Evolutionary conservation across 1,140 invertebrate species (phyloP), one percentile per base, ranked within the genome.

Genomic region (Anthonomus grandis): DNA sequence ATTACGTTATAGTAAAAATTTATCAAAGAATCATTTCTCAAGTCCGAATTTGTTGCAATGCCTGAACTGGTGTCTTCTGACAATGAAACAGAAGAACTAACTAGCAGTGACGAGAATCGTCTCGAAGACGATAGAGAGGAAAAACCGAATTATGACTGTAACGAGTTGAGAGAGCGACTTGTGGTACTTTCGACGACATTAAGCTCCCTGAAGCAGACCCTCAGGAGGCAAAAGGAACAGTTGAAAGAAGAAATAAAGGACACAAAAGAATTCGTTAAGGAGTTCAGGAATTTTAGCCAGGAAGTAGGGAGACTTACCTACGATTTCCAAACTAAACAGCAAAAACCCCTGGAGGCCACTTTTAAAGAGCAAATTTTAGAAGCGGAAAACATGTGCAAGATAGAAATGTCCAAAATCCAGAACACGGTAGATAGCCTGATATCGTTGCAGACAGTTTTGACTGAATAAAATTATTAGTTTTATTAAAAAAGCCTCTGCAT

Each of bases 311-410:
- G 36, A 34, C 41, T 36, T 4, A 37, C 31, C 4, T 21, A 53
- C 15, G 38, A 22, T 3, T 41, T 53, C 24, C 9, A 31, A n/a
- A 46, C 34, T 13, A 57, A 45, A 10, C 37, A 50, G 19, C 39
- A 42, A 8, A 5, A 64, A 21, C 76, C 78, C 66, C 65, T 77
- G 22, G 64, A 75, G 13, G 75, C 74, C 63, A 74, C 76, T 54
- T 80, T 74, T 57, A 75, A 73, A 59, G 42, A 75, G 12, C 74
- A 78, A 54, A 64, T 79, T 31, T 49, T 79, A 21, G 77, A 80
- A 71, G 74, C 79, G 4, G 78, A 80, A 71, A 80, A 78, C 65
- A 77, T 79, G 70, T 79, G 77, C 64, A 79, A 79, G 59, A 70
- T 79, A 54, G 78, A 80, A 65, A 62, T 80, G 31, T 61, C 76